Evolutionary conservation across 2,113 vertebrate genomes (phyloP).

Genomic region (Chinchilla lanigera): DNA sequence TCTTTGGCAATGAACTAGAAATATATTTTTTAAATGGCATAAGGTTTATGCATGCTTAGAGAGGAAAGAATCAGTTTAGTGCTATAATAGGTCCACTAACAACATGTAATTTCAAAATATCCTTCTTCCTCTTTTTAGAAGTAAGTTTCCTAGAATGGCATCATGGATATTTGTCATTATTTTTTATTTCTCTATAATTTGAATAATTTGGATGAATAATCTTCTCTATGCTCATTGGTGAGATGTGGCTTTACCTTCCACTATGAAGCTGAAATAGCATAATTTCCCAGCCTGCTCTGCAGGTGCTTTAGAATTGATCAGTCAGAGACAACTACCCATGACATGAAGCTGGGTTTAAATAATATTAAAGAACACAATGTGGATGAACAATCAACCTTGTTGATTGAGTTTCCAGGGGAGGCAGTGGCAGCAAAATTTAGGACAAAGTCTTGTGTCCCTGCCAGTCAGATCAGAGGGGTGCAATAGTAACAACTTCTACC

Average conservation of each 20-base stretch:
- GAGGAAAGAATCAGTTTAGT: slow-evolving; percentile 26
- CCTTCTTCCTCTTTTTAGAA: slow-evolving; percentile 1
- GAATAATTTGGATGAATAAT: not conserved
- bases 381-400: not conserved
- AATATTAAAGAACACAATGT: not conserved
- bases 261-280: not conserved
- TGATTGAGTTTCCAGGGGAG: not conserved
- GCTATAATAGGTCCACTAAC: not conserved
- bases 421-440: not conserved
- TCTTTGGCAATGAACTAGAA: slow-evolving; percentile 40
- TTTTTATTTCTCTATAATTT: not conserved
- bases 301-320: not conserved
- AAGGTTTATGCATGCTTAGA: not conserved
- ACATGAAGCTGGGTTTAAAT: not conserved
- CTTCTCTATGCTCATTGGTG: not conserved
- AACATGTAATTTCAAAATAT: slow-evolving; percentile 4
- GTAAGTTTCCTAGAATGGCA: not conserved
- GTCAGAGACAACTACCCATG: not conserved
- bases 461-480: not conserved
- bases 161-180: not conserved
- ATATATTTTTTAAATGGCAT: slow-evolving; percentile 19
- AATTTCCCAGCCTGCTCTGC: not conserved
- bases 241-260: not conserved
- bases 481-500: not conserved
- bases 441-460: not conserved